Base-by-base conservation (phyloP, 2,888 invertebrate genomes). In the Apamea sordens region DNA sequence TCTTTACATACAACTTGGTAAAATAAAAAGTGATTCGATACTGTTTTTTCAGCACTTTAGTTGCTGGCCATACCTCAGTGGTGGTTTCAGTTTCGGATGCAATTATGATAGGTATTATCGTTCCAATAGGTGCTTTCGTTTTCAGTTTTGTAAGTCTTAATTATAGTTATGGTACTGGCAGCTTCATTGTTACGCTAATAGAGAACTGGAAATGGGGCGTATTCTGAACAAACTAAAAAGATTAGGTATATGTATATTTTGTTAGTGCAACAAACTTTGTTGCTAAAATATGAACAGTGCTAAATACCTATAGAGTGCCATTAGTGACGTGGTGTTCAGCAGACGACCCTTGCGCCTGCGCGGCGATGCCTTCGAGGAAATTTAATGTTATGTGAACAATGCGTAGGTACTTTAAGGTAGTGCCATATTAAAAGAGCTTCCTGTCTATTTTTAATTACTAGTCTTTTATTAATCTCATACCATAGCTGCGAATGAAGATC, bases 381-480 rank as follows among this genome's bases (percentile, higher is more conserved):
- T 71, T 8, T 82, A 61, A 78, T 82, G 83, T 86, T 82, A 85
- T 70, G 79, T 86, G 77, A 86, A 85, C 72, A 89, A 85, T 80
- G 85, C 83, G 83, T 86, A 84, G 85, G 91, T 93, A 94, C 92
- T 95, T 91, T 96, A 95, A 95, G 94, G 94, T 97, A 96, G 96
- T 97, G 96, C 96, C 96, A 97, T 97, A 97, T 95, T 96, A 97
- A 96, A 92, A 97, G 96, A 96, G 96, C 96, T 97, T 97, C 96
- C 96, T 95, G 91, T 93, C 89, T 94, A 96, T 96, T 96, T 96
- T 96, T 94, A 93, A 92, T n/a, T 11, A 76, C 80, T 70, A 59
- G 85, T 89, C 77, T 92, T 93, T 94, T 90, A 90, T 91, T 92
- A 10, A 18, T 61, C 18, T 11, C 59, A n/a, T 41, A 61, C 6